Conservation (phyloP, 1,140 invertebrate genomes). For the Asobara japonica region DNA sequence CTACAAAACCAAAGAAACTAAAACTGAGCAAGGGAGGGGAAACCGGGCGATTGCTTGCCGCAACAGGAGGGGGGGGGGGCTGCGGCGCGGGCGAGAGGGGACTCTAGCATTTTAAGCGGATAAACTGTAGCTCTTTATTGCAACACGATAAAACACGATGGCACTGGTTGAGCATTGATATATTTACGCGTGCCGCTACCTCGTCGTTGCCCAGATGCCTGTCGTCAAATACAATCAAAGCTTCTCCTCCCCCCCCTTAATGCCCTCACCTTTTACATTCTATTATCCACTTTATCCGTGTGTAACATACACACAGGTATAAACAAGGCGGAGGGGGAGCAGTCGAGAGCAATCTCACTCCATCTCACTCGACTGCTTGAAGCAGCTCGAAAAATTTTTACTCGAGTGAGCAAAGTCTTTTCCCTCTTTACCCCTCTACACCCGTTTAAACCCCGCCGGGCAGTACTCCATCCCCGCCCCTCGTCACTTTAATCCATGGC, state of each 20-base stretch:
- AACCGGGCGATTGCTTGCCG: too few relatives aligned
- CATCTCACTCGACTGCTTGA: not conserved
- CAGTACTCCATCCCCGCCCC: not conserved
- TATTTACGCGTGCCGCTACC: constrained; percentile 15
- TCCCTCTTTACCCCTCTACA: not conserved
- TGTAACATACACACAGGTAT: constrained; percentile 6
- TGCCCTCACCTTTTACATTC: not conserved
- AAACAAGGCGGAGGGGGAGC: not conserved
- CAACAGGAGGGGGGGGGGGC: not conserved
- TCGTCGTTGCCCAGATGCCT: constrained; percentile 9
- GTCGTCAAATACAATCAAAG: constrained; percentile 6
- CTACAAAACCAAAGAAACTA: not conserved
- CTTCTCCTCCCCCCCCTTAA: not conserved
- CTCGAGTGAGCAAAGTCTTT: constrained; percentile 15
- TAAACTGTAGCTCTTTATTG: constrained; percentile 37
- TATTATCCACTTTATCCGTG: constrained; percentile 1
- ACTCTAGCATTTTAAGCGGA: constrained; percentile 20
- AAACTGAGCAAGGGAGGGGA: not conserved
- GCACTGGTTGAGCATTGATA: constrained; percentile 29
- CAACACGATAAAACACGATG: constrained; percentile 29
- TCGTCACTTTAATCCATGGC: constrained; percentile 13
- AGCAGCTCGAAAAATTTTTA: too few relatives aligned
- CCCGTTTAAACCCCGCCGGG: not conserved
- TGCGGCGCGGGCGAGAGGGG: constrained; percentile 24
- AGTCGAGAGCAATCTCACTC: constrained; percentile 2